A percentile compares a stretch with the other conserved stretches of the same genome.
Conservation (phyloP, 2,797 vertebrate genomes). For the Neosilurus mollespiculum region DNA sequence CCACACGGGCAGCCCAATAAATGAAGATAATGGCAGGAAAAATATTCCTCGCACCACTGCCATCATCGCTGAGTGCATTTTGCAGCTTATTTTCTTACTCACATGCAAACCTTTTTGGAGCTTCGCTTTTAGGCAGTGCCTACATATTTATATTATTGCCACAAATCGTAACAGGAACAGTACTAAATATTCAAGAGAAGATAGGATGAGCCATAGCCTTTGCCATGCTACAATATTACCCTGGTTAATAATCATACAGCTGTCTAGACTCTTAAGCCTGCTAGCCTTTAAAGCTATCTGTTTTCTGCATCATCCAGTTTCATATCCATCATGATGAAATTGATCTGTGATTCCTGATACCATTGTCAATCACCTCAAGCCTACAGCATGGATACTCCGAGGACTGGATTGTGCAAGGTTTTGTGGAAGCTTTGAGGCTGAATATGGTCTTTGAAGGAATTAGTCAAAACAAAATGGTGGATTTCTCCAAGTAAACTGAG, state of each 20-base stretch:
- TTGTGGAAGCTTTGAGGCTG: background rate
- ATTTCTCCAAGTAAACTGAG: conserved; percentile 1
- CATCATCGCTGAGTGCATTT: no score
- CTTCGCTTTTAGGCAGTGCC: no score
- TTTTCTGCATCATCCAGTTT: background rate
- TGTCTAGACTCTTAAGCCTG: conserved; percentile 48
- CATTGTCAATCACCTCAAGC: background rate
- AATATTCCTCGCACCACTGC: no score
- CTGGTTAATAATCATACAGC: conserved; percentile 53
- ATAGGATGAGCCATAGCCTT: background rate
- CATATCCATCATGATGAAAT: no score
- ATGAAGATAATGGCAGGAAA: no score
- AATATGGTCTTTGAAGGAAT: background rate
- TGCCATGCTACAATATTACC: conserved; percentile 17
- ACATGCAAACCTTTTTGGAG: no score
- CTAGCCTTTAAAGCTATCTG: background rate
- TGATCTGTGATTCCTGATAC: background rate
- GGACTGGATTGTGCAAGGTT: background rate
- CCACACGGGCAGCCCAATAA: no score
- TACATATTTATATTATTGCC: no score
- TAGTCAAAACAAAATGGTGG: conserved; percentile 31
- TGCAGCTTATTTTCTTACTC: no score
- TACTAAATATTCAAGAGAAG: background rate
- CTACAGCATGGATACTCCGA: background rate
- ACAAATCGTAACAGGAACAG: background rate